Evolutionary conservation across 2,113 vertebrate genomes (phyloP).

Genomic region (Indicator indicator): DNA sequence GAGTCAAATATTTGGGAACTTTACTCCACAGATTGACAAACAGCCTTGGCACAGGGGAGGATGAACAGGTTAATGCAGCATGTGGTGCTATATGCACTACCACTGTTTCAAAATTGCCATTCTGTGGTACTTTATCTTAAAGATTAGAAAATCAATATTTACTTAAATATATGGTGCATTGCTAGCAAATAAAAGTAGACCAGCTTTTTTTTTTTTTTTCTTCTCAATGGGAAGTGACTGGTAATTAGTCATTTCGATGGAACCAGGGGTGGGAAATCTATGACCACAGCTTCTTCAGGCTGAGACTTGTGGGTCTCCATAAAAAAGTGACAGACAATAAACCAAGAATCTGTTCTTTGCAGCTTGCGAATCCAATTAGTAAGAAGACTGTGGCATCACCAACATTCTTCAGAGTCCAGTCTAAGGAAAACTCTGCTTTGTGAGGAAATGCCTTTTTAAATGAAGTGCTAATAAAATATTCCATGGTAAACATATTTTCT

Average conservation of each 20-base stretch:
- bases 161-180: constrained; percentile 50
- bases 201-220: not conserved
- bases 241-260: constrained; percentile 45
- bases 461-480: constrained; percentile 42
- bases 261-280: not conserved
- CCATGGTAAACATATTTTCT: constrained; percentile 39
- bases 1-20: not conserved
- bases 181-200: constrained; percentile 51
- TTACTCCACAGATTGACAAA: not conserved
- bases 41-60: not conserved
- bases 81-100: not conserved
- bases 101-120: not conserved
- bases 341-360: not conserved
- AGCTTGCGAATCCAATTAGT: not conserved
- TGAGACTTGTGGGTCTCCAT: not conserved
- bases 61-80: not conserved
- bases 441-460: constrained; percentile 4
- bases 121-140: constrained; percentile 32
- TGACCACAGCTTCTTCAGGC: not conserved
- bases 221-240: not conserved
- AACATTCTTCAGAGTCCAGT: constrained; percentile 22
- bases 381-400: not conserved
- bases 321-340: constrained; percentile 1
- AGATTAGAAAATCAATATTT: constrained; percentile 66
- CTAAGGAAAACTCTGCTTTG: not conserved